These are phyloP conservation scores for Atherix ibis DNA, from an alignment of 2,888 invertebrate genomes.

Conservation along the genomic window DNA sequence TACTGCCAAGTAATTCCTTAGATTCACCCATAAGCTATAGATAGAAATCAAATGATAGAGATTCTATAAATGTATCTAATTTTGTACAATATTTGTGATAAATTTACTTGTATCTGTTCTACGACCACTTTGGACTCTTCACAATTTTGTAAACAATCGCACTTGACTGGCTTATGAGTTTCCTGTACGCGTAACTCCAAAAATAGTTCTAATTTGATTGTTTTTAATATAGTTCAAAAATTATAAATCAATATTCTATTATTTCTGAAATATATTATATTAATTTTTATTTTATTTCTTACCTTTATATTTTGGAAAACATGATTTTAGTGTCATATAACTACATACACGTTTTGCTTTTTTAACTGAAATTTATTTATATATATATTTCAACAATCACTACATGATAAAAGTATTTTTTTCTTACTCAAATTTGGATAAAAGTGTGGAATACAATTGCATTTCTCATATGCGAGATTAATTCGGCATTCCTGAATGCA, in stretches of 20 bases:
- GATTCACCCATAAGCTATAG: constrained; percentile 17
- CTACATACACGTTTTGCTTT: constrained; percentile 22
- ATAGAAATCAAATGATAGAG: not conserved
- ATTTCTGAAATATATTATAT: not conserved
- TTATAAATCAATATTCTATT: not conserved
- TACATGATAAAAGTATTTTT: not conserved
- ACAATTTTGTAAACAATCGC: constrained; percentile 25
- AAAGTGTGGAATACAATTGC: constrained; percentile 32
- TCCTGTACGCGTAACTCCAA: not conserved
- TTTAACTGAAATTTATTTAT: constrained; percentile 14
- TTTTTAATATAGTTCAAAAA: not conserved
- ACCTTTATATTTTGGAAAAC: constrained; percentile 21
- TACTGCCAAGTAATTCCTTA: constrained; percentile 17
- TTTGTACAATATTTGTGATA: too few species aligned
- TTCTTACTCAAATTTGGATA: constrained; percentile 27
- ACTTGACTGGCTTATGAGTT: constrained; percentile 8
- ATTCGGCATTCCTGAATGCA: constrained; percentile 30
- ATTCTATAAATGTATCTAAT: too few species aligned
- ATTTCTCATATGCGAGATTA: constrained; percentile 22
- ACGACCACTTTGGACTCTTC: constrained; percentile 17
- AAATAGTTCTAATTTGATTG: not conserved
- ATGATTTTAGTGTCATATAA: constrained; percentile 19
- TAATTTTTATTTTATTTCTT: constrained; percentile 1
- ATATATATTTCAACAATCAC: not conserved
- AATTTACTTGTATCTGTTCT: constrained; percentile 7